Base-by-base conservation (phyloP, 2,797 vertebrate species). In the Siniperca undulata region DNA sequence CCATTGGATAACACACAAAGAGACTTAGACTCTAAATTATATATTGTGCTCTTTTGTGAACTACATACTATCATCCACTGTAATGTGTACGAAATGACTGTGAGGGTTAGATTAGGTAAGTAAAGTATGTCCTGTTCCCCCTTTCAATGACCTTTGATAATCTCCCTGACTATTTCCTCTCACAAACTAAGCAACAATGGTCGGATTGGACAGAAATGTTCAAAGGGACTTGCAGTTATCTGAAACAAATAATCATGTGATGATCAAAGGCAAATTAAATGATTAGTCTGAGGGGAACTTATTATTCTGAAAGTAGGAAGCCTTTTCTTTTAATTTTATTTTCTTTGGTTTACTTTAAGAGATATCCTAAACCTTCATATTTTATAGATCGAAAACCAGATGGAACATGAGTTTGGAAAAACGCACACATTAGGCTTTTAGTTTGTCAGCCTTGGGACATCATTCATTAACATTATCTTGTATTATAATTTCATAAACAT, bases 81-180 rank as follows among this genome's bases (percentile, higher is more conserved):
- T 77, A 80, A 78, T 82, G 30, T 60, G 60, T 7, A 50, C 20
- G 75, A 65, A 46, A 70, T 68, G 38, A 75, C 61, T 56, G 50
- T 44, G 48, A 72, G 36, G 16, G n/a, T 53, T 59, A 65, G 14
- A 65, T 79, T 64, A 67, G 55, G 10, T 48, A 34, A 70, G 36
- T 3, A 4, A 70, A 70, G 40, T 59, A 1, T 65, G 36, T 70
- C 44, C 74, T 76, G 46, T 77, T 74, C 62, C n/a, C 30, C 34
- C 77, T 42, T 67, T 81, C 46, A 68, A 6, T 74, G 56, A 83
- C 70, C 60, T 86, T 74, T 77, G 20, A 69, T 40, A 58, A 82
- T 67, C 60, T 74, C 13, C 52, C 40, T 56, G 14, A 78, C 17
- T 42, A 38, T 50, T 78, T 74, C 62, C 68, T 62, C 38, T 60